Evolutionary conservation across 2,113 vertebrate species (phyloP), one percentile per base, ranked within the genome.

Genomic region (Triplophysa tibetana): DNA sequence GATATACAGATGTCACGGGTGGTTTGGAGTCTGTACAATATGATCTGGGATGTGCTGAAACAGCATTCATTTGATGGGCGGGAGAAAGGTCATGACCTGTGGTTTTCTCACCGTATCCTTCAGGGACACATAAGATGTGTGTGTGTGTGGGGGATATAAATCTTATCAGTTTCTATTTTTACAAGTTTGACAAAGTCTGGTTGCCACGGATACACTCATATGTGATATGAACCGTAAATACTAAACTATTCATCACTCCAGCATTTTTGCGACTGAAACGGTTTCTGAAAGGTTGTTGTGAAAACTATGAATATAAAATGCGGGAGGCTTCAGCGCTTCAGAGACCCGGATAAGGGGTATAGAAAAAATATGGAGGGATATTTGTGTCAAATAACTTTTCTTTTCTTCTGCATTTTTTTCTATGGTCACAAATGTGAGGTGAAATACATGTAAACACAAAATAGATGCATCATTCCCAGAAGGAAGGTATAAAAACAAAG

Each of bases 41-140:
- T 0, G 16, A 26, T 45, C 21, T n/a, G 17, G n/a, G 48, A 24
- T 38, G 33, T 77, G 75, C 75, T 77, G 61, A 77, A 77, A 38
- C 75, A 10, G 75, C 75, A 65, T 63, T 14, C 33, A 76, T 33
- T 45, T 77, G 75, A 77, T 77, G 3, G 13, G 64, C 64, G 62
- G 62, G 33, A 10, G 26, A 8, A 77, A 77, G 75, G 75, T 77
- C 75, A 16, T 77, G 75, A 77, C 75, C 62, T 65, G 75, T 50
- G 43, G 13, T 64, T 65, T 76, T 29, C 24, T 16, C 13, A 61
- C 4, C 3, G 21, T 24, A 23, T 74, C 23, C 14, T 21, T 74
- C 56, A 61, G 33, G n/a, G 54, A 74, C 38, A 74, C 56, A 60
- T 12, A 52, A 17, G 14, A 4, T 16, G 48, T 52, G 50, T 16